Conservation (phyloP, 2,888 invertebrate genomes). For the Lysandra bellargus region DNA sequence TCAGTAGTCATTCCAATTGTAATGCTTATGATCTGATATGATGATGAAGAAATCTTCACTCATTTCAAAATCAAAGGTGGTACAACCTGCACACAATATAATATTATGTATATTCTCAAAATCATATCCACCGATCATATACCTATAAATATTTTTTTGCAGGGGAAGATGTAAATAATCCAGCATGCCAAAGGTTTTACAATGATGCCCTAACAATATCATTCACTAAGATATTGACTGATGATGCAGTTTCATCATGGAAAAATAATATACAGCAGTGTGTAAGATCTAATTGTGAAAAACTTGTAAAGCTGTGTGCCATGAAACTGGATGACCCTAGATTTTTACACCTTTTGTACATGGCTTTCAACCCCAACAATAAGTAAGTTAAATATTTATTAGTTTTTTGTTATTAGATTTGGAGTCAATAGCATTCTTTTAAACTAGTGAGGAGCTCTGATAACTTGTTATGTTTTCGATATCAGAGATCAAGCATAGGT, state of each 20-base stretch:
- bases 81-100: background rate
- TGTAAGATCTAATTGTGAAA: constrained; percentile 95
- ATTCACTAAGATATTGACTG: constrained; percentile 97
- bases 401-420: background rate
- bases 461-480: background rate
- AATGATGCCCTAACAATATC: constrained; percentile 96
- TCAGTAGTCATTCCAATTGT: constrained; percentile 47
- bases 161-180: constrained; percentile 93
- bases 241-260: constrained; percentile 99
- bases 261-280: constrained; percentile 97
- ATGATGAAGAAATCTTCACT: background rate
- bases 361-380: constrained; percentile 96
- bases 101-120: background rate
- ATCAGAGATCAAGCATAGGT: background rate
- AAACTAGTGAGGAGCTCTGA: background rate
- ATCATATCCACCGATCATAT: background rate
- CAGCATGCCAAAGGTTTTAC: constrained; percentile 96
- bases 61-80: background rate
- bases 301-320: constrained; percentile 95
- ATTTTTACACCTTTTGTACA: constrained; percentile 93
- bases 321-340: constrained; percentile 97
- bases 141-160: constrained; percentile 31
- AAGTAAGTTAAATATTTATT: constrained; percentile 82
- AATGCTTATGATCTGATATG: constrained; percentile 2
- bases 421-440: background rate